Evolutionary conservation across 2,888 invertebrate species (phyloP).

Genomic region (Alitta virens): DNA sequence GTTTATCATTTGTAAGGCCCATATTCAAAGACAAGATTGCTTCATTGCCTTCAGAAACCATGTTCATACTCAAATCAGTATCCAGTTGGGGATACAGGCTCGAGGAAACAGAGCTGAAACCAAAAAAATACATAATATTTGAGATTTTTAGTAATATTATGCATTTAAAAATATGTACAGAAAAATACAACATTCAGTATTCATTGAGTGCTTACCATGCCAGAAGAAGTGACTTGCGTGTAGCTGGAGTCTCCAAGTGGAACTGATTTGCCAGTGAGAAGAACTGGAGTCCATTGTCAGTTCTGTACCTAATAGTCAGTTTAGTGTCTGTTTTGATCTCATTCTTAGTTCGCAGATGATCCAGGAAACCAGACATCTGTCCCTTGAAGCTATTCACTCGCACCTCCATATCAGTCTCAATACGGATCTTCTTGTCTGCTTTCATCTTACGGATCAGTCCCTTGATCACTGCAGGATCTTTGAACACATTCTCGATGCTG

Average conservation of each 20-base stretch:
- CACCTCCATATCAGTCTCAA: neutral
- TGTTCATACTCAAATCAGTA: neutral
- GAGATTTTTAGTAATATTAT: too few species aligned
- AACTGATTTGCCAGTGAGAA: neutral
- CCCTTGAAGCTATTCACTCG: neutral
- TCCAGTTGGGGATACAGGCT: neutral
- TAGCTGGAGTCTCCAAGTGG: neutral
- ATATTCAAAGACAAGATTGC: neutral
- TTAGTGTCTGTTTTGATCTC: neutral
- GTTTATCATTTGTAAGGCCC: neutral
- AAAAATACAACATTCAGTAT: too few species aligned
- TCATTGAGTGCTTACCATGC: neutral
- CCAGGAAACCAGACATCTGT: neutral
- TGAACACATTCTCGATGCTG: slow-evolving; percentile 3
- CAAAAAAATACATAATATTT: too few species aligned
- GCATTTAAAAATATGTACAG: too few species aligned
- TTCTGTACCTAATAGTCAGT: neutral
- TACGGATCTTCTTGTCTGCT: neutral
- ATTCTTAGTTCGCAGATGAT: neutral
- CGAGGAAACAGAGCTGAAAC: neutral
- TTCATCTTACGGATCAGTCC: neutral
- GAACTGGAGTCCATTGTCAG: neutral
- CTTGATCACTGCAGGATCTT: neutral
- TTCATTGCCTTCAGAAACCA: neutral
- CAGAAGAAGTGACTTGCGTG: neutral